These are phyloP conservation scores for Ecdyonurus torrentis DNA, from an alignment of 2,888 invertebrate species.

Conservation along the genomic window DNA sequence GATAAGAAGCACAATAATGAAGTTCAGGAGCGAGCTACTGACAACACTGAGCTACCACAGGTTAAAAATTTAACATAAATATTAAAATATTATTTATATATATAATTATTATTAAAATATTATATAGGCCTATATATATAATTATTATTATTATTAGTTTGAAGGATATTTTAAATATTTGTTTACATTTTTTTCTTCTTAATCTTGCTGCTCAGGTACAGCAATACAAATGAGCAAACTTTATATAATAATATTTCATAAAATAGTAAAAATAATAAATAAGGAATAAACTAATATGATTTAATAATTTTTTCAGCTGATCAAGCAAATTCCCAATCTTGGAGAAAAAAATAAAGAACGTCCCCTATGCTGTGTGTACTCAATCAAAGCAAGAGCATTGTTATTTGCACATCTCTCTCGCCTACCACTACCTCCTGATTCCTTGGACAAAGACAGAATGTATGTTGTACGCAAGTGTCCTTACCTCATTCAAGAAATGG, in stretches of 20 bases:
- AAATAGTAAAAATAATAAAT: no score
- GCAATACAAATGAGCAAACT: no score
- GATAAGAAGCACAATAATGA: conserved; percentile 87
- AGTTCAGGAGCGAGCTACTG: conserved; percentile 78
- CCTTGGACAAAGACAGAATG: conserved; percentile 69
- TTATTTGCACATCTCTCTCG: conserved; percentile 93
- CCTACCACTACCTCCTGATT: conserved; percentile 54
- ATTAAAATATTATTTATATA: background rate
- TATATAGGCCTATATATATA: background rate
- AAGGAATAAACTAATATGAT: no score
- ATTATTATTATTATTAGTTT: background rate
- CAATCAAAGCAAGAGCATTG: conserved; percentile 75
- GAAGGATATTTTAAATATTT: background rate
- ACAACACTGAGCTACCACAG: conserved; percentile 85
- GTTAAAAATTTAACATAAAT: conserved; percentile 34
- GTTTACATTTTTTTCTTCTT: conserved; percentile 10
- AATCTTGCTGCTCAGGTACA: no score
- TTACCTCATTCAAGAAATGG: conserved; percentile 93
- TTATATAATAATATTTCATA: no score
- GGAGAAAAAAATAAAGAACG: conserved; percentile 93
- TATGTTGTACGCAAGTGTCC: conserved; percentile 81
- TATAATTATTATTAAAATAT: no score
- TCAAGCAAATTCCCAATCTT: conserved; percentile 78
- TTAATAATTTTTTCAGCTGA: conserved; percentile 46
- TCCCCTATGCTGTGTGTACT: conserved; percentile 83